Conservation (phyloP, 2,113 vertebrate genomes). For the Platanista minor region DNA sequence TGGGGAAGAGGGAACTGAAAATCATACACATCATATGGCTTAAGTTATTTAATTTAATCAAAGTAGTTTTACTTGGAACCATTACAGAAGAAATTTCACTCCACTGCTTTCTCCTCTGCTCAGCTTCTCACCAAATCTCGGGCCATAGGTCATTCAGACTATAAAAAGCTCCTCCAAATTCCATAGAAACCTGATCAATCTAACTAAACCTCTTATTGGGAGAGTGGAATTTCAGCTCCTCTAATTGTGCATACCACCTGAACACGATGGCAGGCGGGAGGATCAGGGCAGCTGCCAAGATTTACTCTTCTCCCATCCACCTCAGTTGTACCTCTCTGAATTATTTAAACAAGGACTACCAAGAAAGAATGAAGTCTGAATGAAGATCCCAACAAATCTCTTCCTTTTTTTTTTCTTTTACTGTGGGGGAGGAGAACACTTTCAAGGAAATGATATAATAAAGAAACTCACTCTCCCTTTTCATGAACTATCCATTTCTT, state of each 20-base stretch:
- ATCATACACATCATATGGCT: background rate
- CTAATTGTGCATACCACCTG: background rate
- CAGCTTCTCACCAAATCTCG: background rate
- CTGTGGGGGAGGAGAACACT: background rate
- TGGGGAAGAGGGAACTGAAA: background rate
- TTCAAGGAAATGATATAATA: background rate
- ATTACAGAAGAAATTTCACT: background rate
- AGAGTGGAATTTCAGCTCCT: background rate
- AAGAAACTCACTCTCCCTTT: background rate
- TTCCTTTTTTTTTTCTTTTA: background rate
- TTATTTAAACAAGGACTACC: constrained; percentile 5
- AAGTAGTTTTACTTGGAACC: background rate
- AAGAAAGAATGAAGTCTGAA: constrained; percentile 31
- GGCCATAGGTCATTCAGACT: background rate
- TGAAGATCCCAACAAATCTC: constrained; percentile 23
- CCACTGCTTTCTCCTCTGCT: background rate
- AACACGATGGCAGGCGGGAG: background rate
- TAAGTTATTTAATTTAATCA: background rate
- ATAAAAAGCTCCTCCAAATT: constrained; percentile 9
- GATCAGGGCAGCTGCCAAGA: background rate
- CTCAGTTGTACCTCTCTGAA: background rate
- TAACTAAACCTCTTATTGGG: background rate
- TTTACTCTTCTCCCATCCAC: background rate
- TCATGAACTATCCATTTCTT: background rate
- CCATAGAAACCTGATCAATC: background rate